Conservation (phyloP, 2,888 invertebrate genomes). For the Gymnosoma rotundatum region DNA sequence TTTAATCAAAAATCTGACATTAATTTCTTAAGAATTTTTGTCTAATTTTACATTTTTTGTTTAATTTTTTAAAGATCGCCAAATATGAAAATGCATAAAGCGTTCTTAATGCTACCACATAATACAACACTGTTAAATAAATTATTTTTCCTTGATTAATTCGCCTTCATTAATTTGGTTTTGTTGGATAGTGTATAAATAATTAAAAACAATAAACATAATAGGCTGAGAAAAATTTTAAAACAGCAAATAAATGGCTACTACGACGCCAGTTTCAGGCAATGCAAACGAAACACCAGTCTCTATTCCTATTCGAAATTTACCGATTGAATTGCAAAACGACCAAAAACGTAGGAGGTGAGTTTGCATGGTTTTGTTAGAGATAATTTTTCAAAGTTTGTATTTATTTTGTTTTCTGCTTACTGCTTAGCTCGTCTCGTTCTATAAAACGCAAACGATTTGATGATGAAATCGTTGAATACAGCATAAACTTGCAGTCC, state of each 20-base stretch:
- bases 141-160: neutral
- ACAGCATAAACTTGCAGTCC: conserved; percentile 87
- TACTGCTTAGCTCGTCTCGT: conserved; percentile 89
- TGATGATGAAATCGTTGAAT: conserved; percentile 98
- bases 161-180: no score
- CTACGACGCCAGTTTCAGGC: conserved; percentile 48
- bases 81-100: neutral
- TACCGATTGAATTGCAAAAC: conserved; percentile 78
- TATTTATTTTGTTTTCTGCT: neutral
- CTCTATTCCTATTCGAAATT: conserved; percentile 73
- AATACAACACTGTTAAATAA: conserved; percentile 6
- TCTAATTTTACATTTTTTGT: no score
- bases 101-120: neutral
- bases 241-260: conserved; percentile 57
- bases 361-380: conserved; percentile 1
- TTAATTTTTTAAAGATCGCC: no score
- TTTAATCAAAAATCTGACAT: no score
- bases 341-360: conserved; percentile 81
- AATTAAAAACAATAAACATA: conserved; percentile 45
- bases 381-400: neutral
- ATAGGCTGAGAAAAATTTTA: conserved; percentile 39
- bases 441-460: conserved; percentile 97
- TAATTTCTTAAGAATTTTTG: no score
- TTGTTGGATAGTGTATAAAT: neutral
- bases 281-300: conserved; percentile 44